Evolutionary conservation across 1,140 invertebrate species (phyloP).

Genomic region (Psix sp.): DNA sequence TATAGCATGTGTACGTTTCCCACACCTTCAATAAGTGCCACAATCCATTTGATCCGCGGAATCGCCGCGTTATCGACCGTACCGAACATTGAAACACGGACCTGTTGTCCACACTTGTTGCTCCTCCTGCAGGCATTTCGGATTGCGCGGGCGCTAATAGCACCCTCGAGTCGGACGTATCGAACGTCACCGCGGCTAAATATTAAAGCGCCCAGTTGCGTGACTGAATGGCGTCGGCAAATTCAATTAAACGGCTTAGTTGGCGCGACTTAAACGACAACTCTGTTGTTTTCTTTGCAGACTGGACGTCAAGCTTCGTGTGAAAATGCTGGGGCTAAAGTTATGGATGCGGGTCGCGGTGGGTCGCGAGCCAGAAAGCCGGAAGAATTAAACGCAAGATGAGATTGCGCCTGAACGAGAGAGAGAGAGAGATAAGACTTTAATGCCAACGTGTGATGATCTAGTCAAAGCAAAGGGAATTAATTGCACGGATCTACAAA

Average conservation of each 20-base stretch:
- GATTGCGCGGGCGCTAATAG: conserved; percentile 49
- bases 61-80: conserved; percentile 67
- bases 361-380: conserved; percentile 8
- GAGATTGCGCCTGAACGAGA: conserved; percentile 25
- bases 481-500: conserved; percentile 31
- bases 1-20: too few relatives aligned
- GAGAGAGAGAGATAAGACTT: conserved; percentile 57
- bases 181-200: conserved; percentile 20
- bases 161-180: conserved; percentile 35
- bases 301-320: too few relatives aligned
- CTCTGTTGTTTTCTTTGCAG: too few relatives aligned
- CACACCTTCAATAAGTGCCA: too few relatives aligned
- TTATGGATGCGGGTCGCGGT: conserved; percentile 26
- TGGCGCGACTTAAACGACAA: too few relatives aligned
- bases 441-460: conserved; percentile 50
- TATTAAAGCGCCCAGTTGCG: conserved; percentile 12
- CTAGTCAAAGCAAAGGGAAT: conserved; percentile 29
- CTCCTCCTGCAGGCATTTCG: conserved; percentile 57
- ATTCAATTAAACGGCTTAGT: conserved; percentile 2
- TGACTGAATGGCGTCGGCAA: conserved; percentile 1
- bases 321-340: conserved; percentile 20
- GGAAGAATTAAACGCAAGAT: conserved; percentile 34
- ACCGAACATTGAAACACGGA: conserved; percentile 65
- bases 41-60: conserved; percentile 39
- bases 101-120: conserved; percentile 74